A percentile compares a stretch with the other conserved stretches of the same genome.
phyloP scores from a whole-genome alignment of 1,140 invertebrate species.

The Metaphire vulgaris region DNA sequence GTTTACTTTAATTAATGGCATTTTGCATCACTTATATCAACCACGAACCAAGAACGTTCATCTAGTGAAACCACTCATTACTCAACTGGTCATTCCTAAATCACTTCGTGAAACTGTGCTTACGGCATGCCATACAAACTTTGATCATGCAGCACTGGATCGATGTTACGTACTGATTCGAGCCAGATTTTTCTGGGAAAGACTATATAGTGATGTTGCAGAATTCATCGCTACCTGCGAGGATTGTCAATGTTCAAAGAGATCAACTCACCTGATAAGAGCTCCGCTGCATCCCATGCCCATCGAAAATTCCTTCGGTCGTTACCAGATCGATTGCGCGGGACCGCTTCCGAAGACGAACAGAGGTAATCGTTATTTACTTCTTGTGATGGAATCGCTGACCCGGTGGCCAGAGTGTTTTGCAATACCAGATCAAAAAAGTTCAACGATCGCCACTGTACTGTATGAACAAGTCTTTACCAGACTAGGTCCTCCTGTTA shows the following conservation, averaged over 20 bases:
- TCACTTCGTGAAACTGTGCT: background rate
- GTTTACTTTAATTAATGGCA: background rate
- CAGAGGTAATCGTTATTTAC: background rate
- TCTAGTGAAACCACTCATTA: background rate
- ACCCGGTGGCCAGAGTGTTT: background rate
- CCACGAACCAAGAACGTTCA: background rate
- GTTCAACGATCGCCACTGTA: background rate
- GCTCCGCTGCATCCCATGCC: background rate
- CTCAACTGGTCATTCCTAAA: background rate
- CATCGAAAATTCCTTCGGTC: background rate
- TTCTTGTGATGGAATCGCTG: background rate
- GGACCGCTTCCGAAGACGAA: background rate
- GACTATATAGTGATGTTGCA: background rate
- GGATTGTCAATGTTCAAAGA: background rate
- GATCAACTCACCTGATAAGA: background rate
- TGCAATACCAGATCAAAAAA: background rate
- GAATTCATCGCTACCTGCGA: background rate
- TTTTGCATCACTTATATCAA: background rate
- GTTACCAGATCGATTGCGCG: background rate
- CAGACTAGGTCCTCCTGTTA: background rate
- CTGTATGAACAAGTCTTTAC: background rate
- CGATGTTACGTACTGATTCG: background rate
- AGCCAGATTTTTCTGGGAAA: background rate
- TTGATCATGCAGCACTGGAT: background rate
- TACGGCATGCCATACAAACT: background rate